Evolutionary conservation across 2,797 vertebrate species (phyloP).

Genomic region (Microctenopoma lineatum): DNA sequence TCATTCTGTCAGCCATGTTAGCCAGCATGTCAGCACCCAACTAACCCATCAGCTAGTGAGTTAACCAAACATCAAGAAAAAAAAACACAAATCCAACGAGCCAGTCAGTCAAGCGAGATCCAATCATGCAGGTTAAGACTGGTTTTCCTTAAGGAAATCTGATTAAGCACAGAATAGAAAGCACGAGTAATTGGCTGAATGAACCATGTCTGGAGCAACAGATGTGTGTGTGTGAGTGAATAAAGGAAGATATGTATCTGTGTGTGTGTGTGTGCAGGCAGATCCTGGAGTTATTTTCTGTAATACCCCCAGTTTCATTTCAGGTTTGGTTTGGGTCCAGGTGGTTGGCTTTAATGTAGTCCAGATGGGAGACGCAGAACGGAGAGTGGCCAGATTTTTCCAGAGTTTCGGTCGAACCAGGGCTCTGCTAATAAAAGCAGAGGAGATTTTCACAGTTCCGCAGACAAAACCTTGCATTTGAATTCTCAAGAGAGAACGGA

Average conservation of each 20-base stretch:
- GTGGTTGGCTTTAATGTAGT: slow-evolving; percentile 86
- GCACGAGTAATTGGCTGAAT: slow-evolving; percentile 57
- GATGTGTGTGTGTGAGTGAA: slow-evolving; percentile 67
- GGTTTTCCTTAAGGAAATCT: slow-evolving; percentile 81
- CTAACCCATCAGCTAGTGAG: slow-evolving; percentile 62
- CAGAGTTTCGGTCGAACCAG: slow-evolving; percentile 81
- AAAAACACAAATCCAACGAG: slow-evolving; percentile 29
- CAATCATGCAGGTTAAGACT: slow-evolving; percentile 71
- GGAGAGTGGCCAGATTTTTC: slow-evolving; percentile 84
- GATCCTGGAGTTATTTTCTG: slow-evolving; percentile 81
- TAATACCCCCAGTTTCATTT: slow-evolving; percentile 86
- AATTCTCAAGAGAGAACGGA: slow-evolving; percentile 81
- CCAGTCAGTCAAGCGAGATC: slow-evolving; percentile 68
- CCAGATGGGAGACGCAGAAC: slow-evolving; percentile 83
- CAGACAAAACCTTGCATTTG: slow-evolving; percentile 85
- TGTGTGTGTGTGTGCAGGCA: slow-evolving; percentile 49
- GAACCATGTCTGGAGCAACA: slow-evolving; percentile 61
- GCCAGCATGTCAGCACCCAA: slow-evolving; percentile 70
- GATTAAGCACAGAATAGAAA: slow-evolving; percentile 78
- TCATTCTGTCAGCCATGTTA: slow-evolving; percentile 68
- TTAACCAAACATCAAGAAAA: slow-evolving; percentile 59
- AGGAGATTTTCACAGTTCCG: slow-evolving; percentile 87
- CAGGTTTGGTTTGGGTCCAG: slow-evolving; percentile 86
- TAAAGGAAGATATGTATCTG: slow-evolving; percentile 16
- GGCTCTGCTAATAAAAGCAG: slow-evolving; percentile 86